A percentile compares a stretch with the other conserved stretches of the same genome.
phyloP scores from a whole-genome alignment of 2,888 invertebrate genomes.

The Idaea biselata region DNA sequence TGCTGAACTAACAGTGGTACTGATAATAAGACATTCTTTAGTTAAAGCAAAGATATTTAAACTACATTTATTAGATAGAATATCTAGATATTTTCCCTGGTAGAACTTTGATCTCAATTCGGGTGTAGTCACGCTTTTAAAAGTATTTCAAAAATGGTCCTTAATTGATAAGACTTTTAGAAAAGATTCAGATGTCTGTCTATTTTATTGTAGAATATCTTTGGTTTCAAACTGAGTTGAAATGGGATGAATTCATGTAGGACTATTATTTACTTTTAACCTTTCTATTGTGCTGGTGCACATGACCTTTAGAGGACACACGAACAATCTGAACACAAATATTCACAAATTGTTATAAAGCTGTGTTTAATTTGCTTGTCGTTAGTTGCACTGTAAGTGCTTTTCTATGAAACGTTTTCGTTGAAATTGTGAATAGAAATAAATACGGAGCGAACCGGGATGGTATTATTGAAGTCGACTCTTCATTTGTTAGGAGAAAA shows the following conservation, averaged over 20 bases:
- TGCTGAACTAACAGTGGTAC: constrained; percentile 35
- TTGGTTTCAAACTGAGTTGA: constrained; percentile 14
- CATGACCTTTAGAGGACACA: constrained; percentile 7
- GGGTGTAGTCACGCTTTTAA: neutral
- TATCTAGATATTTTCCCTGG: neutral
- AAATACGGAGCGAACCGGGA: neutral
- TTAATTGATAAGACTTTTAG: neutral
- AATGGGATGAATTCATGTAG: neutral
- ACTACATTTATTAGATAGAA: neutral
- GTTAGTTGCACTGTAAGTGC: neutral
- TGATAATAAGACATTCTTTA: constrained; percentile 40
- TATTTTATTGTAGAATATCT: neutral
- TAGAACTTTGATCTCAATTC: neutral
- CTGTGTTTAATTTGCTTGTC: constrained; percentile 7
- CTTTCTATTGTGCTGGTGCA: neutral
- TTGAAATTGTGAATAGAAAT: neutral
- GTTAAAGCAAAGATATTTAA: neutral
- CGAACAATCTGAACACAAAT: neutral
- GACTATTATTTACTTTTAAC: neutral
- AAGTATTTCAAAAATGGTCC: neutral
- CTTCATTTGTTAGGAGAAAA: neutral
- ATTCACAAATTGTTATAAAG: neutral
- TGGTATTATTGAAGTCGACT: neutral
- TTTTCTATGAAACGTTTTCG: constrained; percentile 6
- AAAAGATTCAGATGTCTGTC: neutral